Base-by-base conservation (phyloP, 2,113 vertebrate genomes). In the Lipophrys pholis region DNA sequence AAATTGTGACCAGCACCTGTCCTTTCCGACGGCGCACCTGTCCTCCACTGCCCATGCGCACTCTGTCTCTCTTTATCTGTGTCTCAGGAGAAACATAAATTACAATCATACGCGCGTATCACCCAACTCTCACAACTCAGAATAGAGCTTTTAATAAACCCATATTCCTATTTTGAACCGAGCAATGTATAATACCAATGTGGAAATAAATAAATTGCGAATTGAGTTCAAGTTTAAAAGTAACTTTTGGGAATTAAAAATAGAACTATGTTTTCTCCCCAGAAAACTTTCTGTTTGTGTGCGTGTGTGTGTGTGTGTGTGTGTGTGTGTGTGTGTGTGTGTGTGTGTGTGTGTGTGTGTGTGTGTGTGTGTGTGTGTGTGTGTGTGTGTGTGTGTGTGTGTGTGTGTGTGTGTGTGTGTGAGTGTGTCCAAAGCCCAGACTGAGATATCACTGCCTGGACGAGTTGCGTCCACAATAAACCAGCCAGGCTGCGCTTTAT, bases 11-110 rank as follows among this genome's bases (percentile, higher is more conserved):
- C 75, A 93, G 93, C 96, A 96, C 95, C 96, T 96, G 96, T 95
- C 95, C 94, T 92, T 94, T 91, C 91, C 88, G 90, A 94, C 62
- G 66, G 86, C 90, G 94, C 96, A 96, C 96, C 95, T 96, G 96
- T 95, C 94, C 90, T 86, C 74, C 87, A 83, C 80, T 55, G 91
- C 94, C 89, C 93, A 90, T 86, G 90, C 92, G 84, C 87, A 90
- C 68, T 80, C 17, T 72, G 70, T 62, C 67, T 43, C 40, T 45
- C 48, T 39, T 56, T 50, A 50, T 10, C 60, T 53, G 45, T 21
- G 40, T 40, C 36, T 46, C 11, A 3, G 12, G 55, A 49, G 39
- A 64, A 60, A 60, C 55, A 73, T 69, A 51, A 76, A 71, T 73
- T 86, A 81, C 48, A 76, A 71, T 61, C 50, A 61, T 39, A 53